Evolutionary conservation across 2,113 vertebrate species (phyloP).

Genomic region (Alectura lathami): DNA sequence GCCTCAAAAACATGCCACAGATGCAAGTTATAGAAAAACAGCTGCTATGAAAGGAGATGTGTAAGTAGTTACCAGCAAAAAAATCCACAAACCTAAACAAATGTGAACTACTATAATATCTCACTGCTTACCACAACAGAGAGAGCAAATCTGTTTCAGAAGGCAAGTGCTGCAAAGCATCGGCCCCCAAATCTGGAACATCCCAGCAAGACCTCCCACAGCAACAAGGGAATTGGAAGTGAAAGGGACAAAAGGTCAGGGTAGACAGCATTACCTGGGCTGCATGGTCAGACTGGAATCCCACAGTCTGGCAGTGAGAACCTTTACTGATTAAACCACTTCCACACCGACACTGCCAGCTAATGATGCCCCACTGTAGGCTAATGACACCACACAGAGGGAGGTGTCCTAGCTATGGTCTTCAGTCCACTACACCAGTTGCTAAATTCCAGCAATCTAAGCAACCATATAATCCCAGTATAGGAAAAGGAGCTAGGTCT

Average conservation of each 20-base stretch:
- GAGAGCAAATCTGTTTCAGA: background rate
- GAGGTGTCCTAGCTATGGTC: background rate
- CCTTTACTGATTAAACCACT: background rate
- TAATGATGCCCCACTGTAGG: rapidly evolving
- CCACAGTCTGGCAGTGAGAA: background rate
- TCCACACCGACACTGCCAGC: background rate
- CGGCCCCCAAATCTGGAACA: background rate
- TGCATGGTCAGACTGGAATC: background rate
- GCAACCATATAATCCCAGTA: background rate
- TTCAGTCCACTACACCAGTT: background rate
- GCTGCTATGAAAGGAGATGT: constrained; percentile 39
- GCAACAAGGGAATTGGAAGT: background rate
- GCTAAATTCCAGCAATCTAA: background rate
- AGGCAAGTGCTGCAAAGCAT: constrained; percentile 23
- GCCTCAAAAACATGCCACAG: constrained; percentile 36
- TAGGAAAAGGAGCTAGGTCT: background rate
- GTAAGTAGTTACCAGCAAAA: constrained; percentile 44
- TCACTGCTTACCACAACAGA: constrained; percentile 47
- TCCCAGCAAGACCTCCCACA: constrained; percentile 27
- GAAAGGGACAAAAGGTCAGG: background rate
- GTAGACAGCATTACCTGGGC: background rate
- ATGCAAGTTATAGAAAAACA: constrained; percentile 46
- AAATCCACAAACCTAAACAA: constrained; percentile 45
- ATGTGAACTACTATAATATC: constrained; percentile 8
- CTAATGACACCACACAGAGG: background rate